Percentiles rank a stretch among this genome's conserved stretches.
phyloP scores from a whole-genome alignment of 1,140 invertebrate genomes.

The Myzus persicae region DNA sequence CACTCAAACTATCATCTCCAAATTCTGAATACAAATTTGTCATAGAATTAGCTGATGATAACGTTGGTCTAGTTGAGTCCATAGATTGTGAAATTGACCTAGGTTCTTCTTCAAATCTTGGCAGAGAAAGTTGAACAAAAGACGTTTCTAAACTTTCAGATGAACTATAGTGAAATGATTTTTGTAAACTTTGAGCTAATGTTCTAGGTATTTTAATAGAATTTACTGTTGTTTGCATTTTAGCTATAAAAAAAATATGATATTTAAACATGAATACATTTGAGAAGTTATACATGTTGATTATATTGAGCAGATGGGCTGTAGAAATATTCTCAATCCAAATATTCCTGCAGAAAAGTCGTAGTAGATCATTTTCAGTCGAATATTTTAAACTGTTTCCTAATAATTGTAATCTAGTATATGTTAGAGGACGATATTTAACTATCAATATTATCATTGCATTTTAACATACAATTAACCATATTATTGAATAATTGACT shows the following conservation, averaged over 20 bases:
- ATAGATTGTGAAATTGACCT: constrained; percentile 57
- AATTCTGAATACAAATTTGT: constrained; percentile 56
- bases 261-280: not conserved
- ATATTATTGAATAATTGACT: no score
- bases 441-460: no score
- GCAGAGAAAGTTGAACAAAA: constrained; percentile 42
- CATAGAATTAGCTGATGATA: constrained; percentile 55
- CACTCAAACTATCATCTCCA: constrained; percentile 55
- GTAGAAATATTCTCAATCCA: not conserved
- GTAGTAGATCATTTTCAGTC: no score
- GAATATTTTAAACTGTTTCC: no score
- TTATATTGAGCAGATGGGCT: not conserved
- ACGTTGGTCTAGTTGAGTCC: constrained; percentile 35
- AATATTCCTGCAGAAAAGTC: not conserved
- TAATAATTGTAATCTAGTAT: no score
- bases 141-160: constrained; percentile 53
- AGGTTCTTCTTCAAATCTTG: constrained; percentile 47
- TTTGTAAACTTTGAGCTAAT: constrained; percentile 56
- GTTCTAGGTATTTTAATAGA: constrained; percentile 31
- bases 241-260: constrained; percentile 45
- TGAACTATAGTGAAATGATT: constrained; percentile 52
- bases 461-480: no score
- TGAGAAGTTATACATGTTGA: not conserved
- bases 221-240: constrained; percentile 45
- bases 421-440: no score